Percentiles rank a stretch among this genome's conserved stretches.
phyloP scores from a whole-genome alignment of 2,797 vertebrate genomes.

The Phyllotis vaccarum region DNA sequence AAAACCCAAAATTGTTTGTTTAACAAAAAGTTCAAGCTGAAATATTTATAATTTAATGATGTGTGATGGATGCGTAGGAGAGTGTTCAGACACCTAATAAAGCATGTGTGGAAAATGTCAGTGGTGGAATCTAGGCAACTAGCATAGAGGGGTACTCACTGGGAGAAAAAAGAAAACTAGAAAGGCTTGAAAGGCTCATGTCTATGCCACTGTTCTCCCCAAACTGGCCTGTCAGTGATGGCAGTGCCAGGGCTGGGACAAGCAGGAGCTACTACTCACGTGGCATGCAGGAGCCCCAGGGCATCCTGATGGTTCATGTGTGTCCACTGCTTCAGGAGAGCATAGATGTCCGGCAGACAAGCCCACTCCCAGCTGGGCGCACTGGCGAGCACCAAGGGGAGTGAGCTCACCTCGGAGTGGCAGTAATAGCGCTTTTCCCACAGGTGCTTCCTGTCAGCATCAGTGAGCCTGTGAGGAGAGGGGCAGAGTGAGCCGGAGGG shows the following conservation, averaged over 20 bases:
- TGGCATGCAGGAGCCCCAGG: constrained; percentile 95
- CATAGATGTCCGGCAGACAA: constrained; percentile 96
- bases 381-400: constrained; percentile 96
- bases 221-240: fast-evolving
- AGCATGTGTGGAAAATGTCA: not conserved
- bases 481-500: not conserved
- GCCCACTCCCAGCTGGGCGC: constrained; percentile 98
- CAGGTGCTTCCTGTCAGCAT: constrained; percentile 91
- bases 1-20: not conserved
- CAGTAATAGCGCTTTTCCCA: constrained; percentile 98
- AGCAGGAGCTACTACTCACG: constrained; percentile 88
- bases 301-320: constrained; percentile 95
- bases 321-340: constrained; percentile 95
- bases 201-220: no score
- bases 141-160: not conserved
- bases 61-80: not conserved
- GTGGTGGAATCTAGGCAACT: not conserved
- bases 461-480: constrained; percentile 89
- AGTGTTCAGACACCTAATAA: not conserved
- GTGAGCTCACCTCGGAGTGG: constrained; percentile 90
- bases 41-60: not conserved
- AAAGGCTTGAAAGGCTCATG: not conserved
- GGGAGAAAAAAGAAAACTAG: not conserved
- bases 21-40: not conserved
- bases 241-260: not conserved